Evolutionary conservation across 2,113 vertebrate genomes (phyloP), one percentile per base, ranked within the genome.

Genomic region (Albula goreensis): DNA sequence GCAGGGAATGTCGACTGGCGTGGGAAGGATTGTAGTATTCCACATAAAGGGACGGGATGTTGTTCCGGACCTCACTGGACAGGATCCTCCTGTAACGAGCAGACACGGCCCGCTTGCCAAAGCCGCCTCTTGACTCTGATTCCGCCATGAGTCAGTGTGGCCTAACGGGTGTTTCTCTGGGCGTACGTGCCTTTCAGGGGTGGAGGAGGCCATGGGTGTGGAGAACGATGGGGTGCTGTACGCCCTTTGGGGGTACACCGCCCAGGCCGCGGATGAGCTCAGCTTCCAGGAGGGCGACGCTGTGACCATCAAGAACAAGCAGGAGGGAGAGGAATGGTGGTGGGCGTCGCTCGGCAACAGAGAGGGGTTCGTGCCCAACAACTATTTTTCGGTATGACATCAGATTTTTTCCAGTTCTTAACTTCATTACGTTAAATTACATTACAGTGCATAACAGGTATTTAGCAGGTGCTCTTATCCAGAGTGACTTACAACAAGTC

Each of bases 341-440:
- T 97, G 96, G 97, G 97, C 97, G 0, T 91, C 96, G 0, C 96
- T 98, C 50, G 97, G 94, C 0, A 97, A 97, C 81, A 94, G 95
- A 50, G 96, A 98, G 92, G 97, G 97, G 31, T 96, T 97, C 0
- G 96, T 98, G 15, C 97, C 97, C 5, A 95, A 94, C 4, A 98
- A 98, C 94, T 97, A 97, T 89, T 98, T 98, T 15, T 97, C 97
- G 94, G 97, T 97, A 90, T 96, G 95, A 85, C 13, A 0, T 48
- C 12, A 25, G 22, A 74, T 25, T 19, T 56, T 12, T 56, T 12
- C 12, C 12, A n/a, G 51, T 31, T 9, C 31, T 41, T 41, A 41
- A 41, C 31, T 41, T 41, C 31, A 41, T 41, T 41, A 41, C 31
- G 31, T 41, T 41, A 41, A 41, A 41, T 41, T 41, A 41, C 31